A percentile compares a stretch with the other conserved stretches of the same genome.
Conservation (phyloP, 2,113 vertebrate genomes). For the Theristicus caerulescens region DNA sequence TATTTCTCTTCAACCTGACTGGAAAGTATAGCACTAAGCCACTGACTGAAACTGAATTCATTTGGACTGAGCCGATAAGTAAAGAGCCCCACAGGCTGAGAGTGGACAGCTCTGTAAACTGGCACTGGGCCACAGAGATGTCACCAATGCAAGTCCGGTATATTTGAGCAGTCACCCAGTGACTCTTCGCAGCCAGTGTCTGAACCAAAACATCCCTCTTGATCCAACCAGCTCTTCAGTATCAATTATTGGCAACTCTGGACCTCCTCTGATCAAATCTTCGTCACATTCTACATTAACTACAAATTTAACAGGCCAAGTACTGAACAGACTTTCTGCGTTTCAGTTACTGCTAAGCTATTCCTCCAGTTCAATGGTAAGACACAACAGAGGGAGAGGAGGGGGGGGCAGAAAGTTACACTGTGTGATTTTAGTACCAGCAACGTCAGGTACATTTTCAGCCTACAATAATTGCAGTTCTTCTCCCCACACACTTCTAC, state of each 20-base stretch:
- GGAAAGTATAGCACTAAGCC: not conserved
- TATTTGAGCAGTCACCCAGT: not conserved
- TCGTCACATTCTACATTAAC: not conserved
- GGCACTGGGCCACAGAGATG: not conserved
- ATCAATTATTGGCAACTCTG: not conserved
- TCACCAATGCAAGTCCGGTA: not conserved
- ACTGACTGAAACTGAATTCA: not conserved
- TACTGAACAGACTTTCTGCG: not conserved
- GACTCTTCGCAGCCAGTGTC: not conserved
- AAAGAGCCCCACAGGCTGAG: not conserved
- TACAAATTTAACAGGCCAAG: not conserved
- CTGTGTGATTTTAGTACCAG: not conserved
- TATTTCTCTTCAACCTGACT: not conserved
- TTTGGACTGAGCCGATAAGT: not conserved
- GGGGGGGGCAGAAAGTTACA: not conserved
- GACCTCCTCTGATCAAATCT: not conserved
- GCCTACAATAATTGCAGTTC: not conserved
- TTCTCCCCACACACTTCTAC: not conserved
- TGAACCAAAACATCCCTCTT: not conserved
- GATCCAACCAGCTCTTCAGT: not conserved
- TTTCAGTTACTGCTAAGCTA: not conserved
- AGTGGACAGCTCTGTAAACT: not conserved
- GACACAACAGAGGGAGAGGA: not conserved
- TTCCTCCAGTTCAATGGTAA: not conserved
- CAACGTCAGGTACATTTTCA: not conserved